Evolutionary conservation across 2,113 vertebrate species (phyloP).

Genomic region (Onychostoma macrolepis): DNA sequence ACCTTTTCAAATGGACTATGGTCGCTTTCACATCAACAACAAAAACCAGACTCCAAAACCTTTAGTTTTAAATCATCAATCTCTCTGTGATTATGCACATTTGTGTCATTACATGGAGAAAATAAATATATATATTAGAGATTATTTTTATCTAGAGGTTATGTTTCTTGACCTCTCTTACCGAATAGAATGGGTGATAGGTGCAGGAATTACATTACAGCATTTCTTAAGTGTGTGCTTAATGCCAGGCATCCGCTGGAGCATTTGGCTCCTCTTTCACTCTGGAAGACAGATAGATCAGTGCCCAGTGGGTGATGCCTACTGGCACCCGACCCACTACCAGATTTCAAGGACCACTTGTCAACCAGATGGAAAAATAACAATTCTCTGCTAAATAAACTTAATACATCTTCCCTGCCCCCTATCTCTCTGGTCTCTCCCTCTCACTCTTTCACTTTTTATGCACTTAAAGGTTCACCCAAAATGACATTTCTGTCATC

Average conservation of each 20-base stretch:
- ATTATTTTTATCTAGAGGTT: background rate
- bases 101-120: background rate
- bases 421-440: constrained; percentile 16
- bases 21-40: background rate
- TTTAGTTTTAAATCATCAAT: background rate
- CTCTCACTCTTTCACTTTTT: constrained; percentile 22
- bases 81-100: background rate
- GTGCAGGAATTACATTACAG: background rate
- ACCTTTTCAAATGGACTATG: background rate
- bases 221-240: constrained; percentile 5
- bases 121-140: background rate
- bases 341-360: constrained; percentile 72
- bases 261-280: constrained; percentile 69
- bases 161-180: background rate
- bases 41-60: background rate
- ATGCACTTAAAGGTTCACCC: background rate
- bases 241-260: constrained; percentile 64
- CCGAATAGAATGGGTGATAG: background rate
- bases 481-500: background rate
- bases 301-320: constrained; percentile 64
- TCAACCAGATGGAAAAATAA: constrained; percentile 75
- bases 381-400: constrained; percentile 35
- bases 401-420: constrained; percentile 29
- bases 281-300: constrained; percentile 73
- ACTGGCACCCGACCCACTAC: constrained; percentile 63